A percentile compares a stretch with the other conserved stretches of the same genome.
Conservation (phyloP, 2,888 invertebrate genomes). For the Liodrosophila aerea region DNA sequence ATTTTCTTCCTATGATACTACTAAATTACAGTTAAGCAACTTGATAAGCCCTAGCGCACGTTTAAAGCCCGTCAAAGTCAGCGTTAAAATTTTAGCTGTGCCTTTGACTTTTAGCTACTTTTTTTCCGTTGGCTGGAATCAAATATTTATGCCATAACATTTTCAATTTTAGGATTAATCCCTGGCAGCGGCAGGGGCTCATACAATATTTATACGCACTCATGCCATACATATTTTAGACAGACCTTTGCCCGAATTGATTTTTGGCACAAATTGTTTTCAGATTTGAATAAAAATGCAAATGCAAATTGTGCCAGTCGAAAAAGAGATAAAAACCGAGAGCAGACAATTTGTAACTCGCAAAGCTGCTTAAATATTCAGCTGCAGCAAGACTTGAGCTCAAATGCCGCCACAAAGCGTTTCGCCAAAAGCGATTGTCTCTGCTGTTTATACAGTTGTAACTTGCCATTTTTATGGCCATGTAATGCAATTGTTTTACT, state of each 20-base stretch:
- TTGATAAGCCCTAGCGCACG: not conserved
- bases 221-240: slow-evolving; percentile 53
- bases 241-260: slow-evolving; percentile 60
- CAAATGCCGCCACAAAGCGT: slow-evolving; percentile 24
- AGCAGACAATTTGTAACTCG: slow-evolving; percentile 7
- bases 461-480: too few relatives aligned
- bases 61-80: too few relatives aligned
- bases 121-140: not conserved
- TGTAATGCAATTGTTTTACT: slow-evolving; percentile 48
- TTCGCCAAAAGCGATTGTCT: slow-evolving; percentile 14
- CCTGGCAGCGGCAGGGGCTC: slow-evolving; percentile 18
- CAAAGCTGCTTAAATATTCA: slow-evolving; percentile 30
- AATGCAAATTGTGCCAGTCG: slow-evolving; percentile 34
- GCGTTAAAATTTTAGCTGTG: too few relatives aligned
- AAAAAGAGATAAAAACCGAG: not conserved
- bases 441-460: not conserved
- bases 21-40: too few relatives aligned
- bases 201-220: slow-evolving; percentile 54
- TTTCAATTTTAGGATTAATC: too few relatives aligned
- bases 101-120: not conserved
- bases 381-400: slow-evolving; percentile 14
- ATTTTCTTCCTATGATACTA: not conserved
- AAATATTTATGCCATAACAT: slow-evolving; percentile 1
- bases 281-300: slow-evolving; percentile 55
- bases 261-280: slow-evolving; percentile 56